A percentile compares a stretch with the other conserved stretches of the same genome.
Conservation (phyloP, 2,888 invertebrate genomes). For the Drosophila pullipes region DNA sequence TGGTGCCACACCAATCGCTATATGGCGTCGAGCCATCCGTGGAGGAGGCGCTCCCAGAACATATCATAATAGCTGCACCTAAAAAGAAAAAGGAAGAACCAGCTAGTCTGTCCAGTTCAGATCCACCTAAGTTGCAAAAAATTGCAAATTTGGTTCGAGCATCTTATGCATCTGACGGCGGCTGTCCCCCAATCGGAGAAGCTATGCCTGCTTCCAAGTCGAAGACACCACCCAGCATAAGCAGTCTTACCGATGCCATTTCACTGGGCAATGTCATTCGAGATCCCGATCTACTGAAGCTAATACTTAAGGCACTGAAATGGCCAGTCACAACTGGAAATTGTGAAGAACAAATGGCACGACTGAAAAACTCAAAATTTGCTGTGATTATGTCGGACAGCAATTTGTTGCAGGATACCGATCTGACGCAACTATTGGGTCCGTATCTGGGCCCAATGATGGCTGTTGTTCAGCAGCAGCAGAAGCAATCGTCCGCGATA, state of each 20-base stretch:
- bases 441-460: slow-evolving; percentile 81
- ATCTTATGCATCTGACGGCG: slow-evolving; percentile 3
- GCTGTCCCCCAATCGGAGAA: slow-evolving; percentile 21
- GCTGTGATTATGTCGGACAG: slow-evolving; percentile 83
- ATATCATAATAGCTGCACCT: slow-evolving; percentile 73
- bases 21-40: slow-evolving; percentile 63
- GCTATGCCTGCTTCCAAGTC: slow-evolving; percentile 26
- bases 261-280: slow-evolving; percentile 84
- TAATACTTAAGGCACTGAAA: slow-evolving; percentile 85
- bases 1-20: slow-evolving; percentile 50
- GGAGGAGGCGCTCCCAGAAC: slow-evolving; percentile 69
- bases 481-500: slow-evolving; percentile 50
- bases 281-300: slow-evolving; percentile 83
- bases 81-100: slow-evolving; percentile 69
- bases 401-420: slow-evolving; percentile 84
- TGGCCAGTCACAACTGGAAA: slow-evolving; percentile 83
- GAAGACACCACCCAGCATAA: slow-evolving; percentile 48
- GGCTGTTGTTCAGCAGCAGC: slow-evolving; percentile 69
- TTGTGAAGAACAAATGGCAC: slow-evolving; percentile 81
- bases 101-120: slow-evolving; percentile 11
- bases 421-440: slow-evolving; percentile 84
- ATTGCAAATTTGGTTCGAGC: slow-evolving; percentile 11
- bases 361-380: slow-evolving; percentile 83
- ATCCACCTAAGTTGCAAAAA: slow-evolving; percentile 44
- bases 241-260: slow-evolving; percentile 79